Conservation (phyloP, 2,113 vertebrate genomes). For the Pseudorectes ferrugineus region DNA sequence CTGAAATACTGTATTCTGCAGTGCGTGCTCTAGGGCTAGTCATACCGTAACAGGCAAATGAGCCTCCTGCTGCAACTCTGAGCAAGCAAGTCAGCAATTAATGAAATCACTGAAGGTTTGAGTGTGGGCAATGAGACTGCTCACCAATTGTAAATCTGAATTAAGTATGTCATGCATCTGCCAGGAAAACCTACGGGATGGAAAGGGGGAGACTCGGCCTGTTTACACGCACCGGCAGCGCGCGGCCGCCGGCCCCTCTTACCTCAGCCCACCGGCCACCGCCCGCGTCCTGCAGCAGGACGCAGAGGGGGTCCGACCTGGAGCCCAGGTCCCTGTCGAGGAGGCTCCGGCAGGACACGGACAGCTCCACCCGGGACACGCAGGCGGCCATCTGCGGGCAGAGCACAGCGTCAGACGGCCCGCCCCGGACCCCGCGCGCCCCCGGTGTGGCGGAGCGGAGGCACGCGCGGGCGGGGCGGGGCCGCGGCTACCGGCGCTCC, state of each 20-base stretch:
- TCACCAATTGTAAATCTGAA: not conserved
- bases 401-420: not conserved
- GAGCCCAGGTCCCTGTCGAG: conserved; percentile 89
- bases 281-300: conserved; percentile 82
- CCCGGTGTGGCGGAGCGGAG: not conserved
- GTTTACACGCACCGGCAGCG: too few relatives aligned
- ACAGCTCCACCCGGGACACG: conserved; percentile 82
- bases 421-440: not conserved
- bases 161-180: fast-evolving
- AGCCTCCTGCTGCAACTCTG: fast-evolving
- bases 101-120: fast-evolving
- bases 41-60: fast-evolving
- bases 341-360: conserved; percentile 82
- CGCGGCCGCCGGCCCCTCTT: not conserved
- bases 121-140: fast-evolving
- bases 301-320: conserved; percentile 89
- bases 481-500: not conserved
- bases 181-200: fast-evolving
- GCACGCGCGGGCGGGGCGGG: not conserved
- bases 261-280: conserved; percentile 86
- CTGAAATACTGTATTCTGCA: not conserved
- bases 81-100: fast-evolving
- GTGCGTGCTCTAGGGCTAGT: fast-evolving
- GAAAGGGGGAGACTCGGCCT: fast-evolving
- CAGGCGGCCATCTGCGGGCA: conserved; percentile 85